phyloP scores from a whole-genome alignment of 2,888 invertebrate genomes.

The Lutraria lutraria region DNA sequence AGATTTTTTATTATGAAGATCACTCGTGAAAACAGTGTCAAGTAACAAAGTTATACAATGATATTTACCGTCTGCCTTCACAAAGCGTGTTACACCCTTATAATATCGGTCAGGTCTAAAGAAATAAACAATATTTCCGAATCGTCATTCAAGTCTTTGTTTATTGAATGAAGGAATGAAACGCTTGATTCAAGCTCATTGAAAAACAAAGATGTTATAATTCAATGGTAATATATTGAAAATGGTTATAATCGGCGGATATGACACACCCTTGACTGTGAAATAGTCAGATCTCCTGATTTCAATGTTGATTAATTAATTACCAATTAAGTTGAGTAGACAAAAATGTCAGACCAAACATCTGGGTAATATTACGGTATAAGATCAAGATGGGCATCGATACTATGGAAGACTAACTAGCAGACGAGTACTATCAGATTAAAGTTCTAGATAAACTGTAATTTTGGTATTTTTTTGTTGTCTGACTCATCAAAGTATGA shows the following conservation, averaged over 20 bases:
- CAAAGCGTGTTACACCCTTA: not conserved
- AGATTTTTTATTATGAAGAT: too few relatives aligned
- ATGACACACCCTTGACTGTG: slow-evolving; percentile 1
- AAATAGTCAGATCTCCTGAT: not conserved
- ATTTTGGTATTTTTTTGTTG: not conserved
- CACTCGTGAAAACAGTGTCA: too few relatives aligned
- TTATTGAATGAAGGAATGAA: not conserved
- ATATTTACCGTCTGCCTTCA: too few relatives aligned
- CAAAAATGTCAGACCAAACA: not conserved
- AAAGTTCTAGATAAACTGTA: not conserved
- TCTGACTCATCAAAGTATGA: not conserved
- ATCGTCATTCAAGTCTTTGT: not conserved
- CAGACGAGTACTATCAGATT: not conserved
- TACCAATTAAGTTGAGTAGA: not conserved
- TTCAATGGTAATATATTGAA: not conserved
- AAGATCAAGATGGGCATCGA: not conserved
- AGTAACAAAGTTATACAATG: too few relatives aligned
- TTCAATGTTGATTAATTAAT: not conserved
- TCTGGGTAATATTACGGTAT: slow-evolving; percentile 3
- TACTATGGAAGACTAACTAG: not conserved
- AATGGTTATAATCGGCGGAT: not conserved
- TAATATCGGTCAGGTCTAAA: not conserved
- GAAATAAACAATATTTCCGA: not conserved
- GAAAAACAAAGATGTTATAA: not conserved
- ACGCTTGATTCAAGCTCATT: not conserved